phyloP scores from a whole-genome alignment of 2,888 invertebrate species.

The Lottia gigantea region DNA sequence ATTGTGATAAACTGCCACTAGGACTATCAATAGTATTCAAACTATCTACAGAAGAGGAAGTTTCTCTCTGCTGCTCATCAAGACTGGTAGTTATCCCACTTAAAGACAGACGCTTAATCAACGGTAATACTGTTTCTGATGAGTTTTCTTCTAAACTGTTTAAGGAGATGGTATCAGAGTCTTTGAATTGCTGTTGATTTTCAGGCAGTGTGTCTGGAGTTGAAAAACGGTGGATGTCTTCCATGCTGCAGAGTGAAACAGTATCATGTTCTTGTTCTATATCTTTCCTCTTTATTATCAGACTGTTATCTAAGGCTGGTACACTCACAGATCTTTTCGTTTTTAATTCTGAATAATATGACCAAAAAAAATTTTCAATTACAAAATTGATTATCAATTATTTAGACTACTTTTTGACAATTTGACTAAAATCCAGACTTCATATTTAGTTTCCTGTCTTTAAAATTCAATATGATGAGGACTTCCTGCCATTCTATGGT shows the following conservation, averaged over 20 bases:
- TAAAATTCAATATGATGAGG: too few species aligned
- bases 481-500: too few species aligned
- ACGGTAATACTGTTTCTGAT: constrained; percentile 29
- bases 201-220: too few species aligned
- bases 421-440: too few species aligned
- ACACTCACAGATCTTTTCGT: not conserved
- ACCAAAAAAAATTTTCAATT: not conserved
- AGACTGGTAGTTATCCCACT: constrained; percentile 17
- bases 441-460: too few species aligned
- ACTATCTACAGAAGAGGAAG: not conserved
- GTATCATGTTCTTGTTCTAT: not conserved
- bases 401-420: too few species aligned
- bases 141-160: not conserved
- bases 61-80: constrained; percentile 2
- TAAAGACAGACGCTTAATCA: constrained; percentile 33
- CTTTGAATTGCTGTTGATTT: not conserved
- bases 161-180: not conserved
- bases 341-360: not conserved
- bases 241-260: not conserved
- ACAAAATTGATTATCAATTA: too few species aligned
- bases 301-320: not conserved
- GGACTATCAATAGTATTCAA: not conserved
- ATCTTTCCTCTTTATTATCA: not conserved
- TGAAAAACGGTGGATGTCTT: not conserved
- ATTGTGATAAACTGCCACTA: not conserved